Conservation (phyloP, 2,113 vertebrate species). For the Colaptes auratus region DNA sequence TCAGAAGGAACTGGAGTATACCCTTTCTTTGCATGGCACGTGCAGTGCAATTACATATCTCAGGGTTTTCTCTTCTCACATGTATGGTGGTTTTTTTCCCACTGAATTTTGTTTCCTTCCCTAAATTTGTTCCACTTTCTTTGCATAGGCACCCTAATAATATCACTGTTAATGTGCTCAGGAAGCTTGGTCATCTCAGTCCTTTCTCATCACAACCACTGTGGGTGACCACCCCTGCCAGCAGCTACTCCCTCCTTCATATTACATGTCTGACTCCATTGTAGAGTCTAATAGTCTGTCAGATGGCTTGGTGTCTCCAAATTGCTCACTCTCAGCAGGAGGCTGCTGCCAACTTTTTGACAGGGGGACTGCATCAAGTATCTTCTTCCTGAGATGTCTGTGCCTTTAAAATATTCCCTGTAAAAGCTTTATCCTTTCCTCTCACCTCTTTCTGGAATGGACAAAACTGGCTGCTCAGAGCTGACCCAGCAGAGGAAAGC, state of each 20-base stretch:
- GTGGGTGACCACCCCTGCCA: background rate
- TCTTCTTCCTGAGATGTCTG: background rate
- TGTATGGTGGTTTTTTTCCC: background rate
- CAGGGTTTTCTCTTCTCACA: background rate
- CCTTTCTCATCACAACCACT: background rate
- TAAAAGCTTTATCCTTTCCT: conserved; percentile 1
- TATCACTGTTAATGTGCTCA: rapidly evolving
- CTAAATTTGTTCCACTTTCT: background rate
- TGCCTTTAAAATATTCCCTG: background rate
- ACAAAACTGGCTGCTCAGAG: background rate
- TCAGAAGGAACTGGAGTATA: background rate
- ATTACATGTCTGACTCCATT: background rate
- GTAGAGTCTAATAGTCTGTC: background rate
- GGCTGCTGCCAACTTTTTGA: conserved; percentile 2
- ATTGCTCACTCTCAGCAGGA: background rate
- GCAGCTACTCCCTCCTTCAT: background rate
- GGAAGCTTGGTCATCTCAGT: background rate
- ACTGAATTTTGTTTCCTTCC: background rate
- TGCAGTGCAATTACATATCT: background rate
- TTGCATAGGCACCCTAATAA: background rate
- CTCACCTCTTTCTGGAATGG: background rate
- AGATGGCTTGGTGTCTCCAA: background rate
- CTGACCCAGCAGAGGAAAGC: conserved; percentile 10
- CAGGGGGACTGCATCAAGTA: background rate
- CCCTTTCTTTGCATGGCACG: background rate